Conservation (phyloP, 2,888 invertebrate species). For the Alviniconcha strummeri region DNA sequence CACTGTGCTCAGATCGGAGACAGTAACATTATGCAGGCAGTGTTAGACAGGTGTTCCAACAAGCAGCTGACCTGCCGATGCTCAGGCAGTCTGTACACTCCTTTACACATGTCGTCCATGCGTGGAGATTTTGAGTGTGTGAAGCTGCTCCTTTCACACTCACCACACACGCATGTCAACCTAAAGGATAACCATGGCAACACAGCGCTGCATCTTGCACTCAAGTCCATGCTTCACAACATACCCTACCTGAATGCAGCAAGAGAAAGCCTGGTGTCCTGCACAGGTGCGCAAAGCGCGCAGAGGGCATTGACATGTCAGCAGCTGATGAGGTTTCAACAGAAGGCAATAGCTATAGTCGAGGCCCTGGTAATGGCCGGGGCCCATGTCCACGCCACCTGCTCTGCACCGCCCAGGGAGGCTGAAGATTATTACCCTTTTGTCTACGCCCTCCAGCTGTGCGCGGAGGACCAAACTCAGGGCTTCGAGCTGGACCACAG, state of each 20-base stretch:
- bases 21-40: constrained; percentile 39
- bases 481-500: constrained; percentile 32
- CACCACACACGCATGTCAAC: constrained; percentile 42
- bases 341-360: constrained; percentile 48
- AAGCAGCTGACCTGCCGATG: constrained; percentile 40
- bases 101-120: constrained; percentile 55
- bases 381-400: constrained; percentile 37
- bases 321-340: constrained; percentile 43
- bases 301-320: constrained; percentile 29
- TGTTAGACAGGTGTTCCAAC: constrained; percentile 42
- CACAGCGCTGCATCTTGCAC: constrained; percentile 44
- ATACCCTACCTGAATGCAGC: constrained; percentile 44
- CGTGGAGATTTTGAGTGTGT: constrained; percentile 51
- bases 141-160: constrained; percentile 40
- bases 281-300: constrained; percentile 9
- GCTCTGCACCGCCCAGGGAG: neutral
- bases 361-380: constrained; percentile 48
- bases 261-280: constrained; percentile 28
- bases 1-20: constrained; percentile 51
- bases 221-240: constrained; percentile 47
- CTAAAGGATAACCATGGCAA: constrained; percentile 40
- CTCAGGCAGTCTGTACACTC: constrained; percentile 47
- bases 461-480: constrained; percentile 33
- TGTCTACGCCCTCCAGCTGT: constrained; percentile 33
- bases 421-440: constrained; percentile 4